Percentiles rank a stretch among this genome's conserved stretches.
Conservation (phyloP, 2,113 vertebrate genomes). For the Ursus arctos region DNA sequence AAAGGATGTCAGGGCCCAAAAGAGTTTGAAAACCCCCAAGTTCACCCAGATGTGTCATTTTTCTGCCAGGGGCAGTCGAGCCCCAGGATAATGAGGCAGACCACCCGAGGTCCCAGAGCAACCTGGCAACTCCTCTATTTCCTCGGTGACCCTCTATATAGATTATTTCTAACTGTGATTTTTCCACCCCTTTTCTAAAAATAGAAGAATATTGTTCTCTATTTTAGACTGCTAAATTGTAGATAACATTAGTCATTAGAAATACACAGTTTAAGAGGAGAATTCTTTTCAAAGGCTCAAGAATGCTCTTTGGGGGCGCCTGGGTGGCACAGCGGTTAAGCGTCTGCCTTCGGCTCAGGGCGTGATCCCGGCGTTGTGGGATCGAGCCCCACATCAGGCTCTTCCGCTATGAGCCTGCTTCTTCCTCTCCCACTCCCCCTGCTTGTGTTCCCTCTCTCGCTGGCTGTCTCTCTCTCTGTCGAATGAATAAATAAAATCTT, state of each 20-base stretch:
- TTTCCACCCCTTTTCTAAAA: neutral
- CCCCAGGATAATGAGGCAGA: neutral
- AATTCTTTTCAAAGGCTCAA: slow-evolving; percentile 37
- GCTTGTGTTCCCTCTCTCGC: too few species aligned
- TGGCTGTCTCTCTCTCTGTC: too few species aligned
- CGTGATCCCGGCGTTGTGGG: too few species aligned
- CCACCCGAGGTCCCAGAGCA: neutral
- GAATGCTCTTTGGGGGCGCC: neutral
- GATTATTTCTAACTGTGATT: neutral
- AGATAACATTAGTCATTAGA: neutral
- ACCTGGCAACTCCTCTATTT: neutral
- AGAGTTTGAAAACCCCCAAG: neutral
- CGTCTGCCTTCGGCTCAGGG: too few species aligned
- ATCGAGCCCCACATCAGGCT: too few species aligned
- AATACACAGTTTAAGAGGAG: neutral
- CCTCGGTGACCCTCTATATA: neutral
- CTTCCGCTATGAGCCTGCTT: too few species aligned
- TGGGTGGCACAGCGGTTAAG: too few species aligned
- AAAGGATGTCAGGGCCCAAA: neutral
- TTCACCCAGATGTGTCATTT: neutral
- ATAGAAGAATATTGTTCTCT: neutral
- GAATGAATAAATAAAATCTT: too few species aligned
- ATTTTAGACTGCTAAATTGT: neutral
- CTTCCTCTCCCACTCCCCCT: too few species aligned
- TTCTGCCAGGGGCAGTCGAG: neutral